Conservation (phyloP, 2,797 vertebrate species). For the Argentina silus region DNA sequence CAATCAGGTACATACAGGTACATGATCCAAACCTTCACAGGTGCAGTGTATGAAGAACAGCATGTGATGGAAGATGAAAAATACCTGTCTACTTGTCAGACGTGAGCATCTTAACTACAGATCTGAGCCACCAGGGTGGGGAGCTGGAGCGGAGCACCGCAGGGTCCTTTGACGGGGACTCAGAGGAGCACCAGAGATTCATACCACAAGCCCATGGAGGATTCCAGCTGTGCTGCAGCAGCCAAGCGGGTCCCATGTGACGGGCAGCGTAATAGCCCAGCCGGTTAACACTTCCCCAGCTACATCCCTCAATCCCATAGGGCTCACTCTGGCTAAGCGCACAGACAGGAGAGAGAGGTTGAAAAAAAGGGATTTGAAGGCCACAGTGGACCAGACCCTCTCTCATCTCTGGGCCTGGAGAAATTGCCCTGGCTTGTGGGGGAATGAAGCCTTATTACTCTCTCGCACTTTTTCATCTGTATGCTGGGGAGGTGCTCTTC, state of each 20-base stretch:
- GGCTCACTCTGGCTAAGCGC: conserved; percentile 29
- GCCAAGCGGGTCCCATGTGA: conserved; percentile 51
- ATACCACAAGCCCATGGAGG: conserved; percentile 26
- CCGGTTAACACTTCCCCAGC: conserved; percentile 51
- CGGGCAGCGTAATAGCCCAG: conserved; percentile 39
- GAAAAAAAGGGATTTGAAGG: conserved; percentile 31
- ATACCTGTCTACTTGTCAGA: not conserved
- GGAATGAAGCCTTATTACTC: conserved; percentile 16
- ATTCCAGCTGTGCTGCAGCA: conserved; percentile 53
- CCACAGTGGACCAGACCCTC: conserved; percentile 38
- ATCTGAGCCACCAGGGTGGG: not conserved
- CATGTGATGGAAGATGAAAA: no score
- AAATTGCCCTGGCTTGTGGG: conserved; percentile 50
- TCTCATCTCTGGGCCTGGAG: conserved; percentile 43
- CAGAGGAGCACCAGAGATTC: conserved; percentile 8
- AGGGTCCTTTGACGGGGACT: conserved; percentile 31
- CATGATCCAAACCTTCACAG: no score
- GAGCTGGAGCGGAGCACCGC: not conserved
- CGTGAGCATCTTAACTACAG: not conserved
- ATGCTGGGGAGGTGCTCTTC: conserved; percentile 38
- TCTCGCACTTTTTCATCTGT: conserved; percentile 41
- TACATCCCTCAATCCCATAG: conserved; percentile 39
- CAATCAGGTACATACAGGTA: no score
- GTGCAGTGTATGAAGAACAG: no score
- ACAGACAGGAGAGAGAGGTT: not conserved